A percentile compares a stretch with the other conserved stretches of the same genome.
Evolutionary conservation across 1,140 invertebrate species (phyloP).

Genomic region (Limonius californicus): DNA sequence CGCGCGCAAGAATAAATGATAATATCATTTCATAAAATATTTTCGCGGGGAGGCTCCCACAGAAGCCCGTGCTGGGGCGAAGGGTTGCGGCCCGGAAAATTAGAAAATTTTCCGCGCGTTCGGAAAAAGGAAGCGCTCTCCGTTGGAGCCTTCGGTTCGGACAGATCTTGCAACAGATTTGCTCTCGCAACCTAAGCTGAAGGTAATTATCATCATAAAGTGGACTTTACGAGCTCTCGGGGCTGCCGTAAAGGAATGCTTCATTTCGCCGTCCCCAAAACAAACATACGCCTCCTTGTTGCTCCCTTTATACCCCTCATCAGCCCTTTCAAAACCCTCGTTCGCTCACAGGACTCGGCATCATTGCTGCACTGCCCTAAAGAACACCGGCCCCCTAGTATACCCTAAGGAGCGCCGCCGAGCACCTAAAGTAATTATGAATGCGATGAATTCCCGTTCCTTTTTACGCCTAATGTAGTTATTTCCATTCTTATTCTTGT

Average conservation of each 20-base stretch:
- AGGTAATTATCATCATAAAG: constrained; percentile 61
- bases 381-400: constrained; percentile 22
- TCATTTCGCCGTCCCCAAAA: constrained; percentile 50
- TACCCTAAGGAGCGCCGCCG: constrained; percentile 33
- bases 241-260: constrained; percentile 58
- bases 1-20: background rate
- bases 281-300: constrained; percentile 33
- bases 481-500: constrained; percentile 13
- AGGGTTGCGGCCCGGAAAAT: too few species aligned
- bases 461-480: constrained; percentile 30
- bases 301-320: constrained; percentile 12
- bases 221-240: constrained; percentile 58
- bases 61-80: too few species aligned
- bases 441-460: constrained; percentile 40
- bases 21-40: background rate
- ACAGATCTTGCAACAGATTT: constrained; percentile 18
- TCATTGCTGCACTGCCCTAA: constrained; percentile 17
- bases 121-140: background rate
- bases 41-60: background rate
- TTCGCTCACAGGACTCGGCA: constrained; percentile 4
- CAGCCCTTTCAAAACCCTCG: constrained; percentile 20
- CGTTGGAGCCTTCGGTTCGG: background rate
- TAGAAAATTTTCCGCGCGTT: background rate
- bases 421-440: constrained; percentile 42
- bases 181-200: background rate